Percentiles rank a stretch among this genome's conserved stretches.
These are phyloP conservation scores for Bubalus kerabau DNA, from an alignment of 2,113 vertebrate genomes.

Conservation along the genomic window DNA sequence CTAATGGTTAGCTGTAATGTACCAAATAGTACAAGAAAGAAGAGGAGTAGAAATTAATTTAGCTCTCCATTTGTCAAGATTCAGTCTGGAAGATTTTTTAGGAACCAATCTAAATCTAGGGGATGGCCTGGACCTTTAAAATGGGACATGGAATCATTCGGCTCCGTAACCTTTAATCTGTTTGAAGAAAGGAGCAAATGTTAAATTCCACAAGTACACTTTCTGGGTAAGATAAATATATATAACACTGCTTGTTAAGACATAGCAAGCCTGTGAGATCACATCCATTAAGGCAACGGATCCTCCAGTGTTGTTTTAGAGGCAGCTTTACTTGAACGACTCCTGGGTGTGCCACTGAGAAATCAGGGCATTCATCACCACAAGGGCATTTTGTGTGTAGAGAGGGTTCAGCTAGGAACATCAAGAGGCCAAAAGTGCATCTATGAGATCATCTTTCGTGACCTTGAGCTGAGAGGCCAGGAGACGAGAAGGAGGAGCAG, in stretches of 20 bases:
- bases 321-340: constrained; percentile 44
- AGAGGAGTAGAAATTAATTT: constrained; percentile 66
- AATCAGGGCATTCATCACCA: background rate
- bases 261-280: constrained; percentile 37
- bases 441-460: background rate
- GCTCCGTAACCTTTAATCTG: constrained; percentile 63
- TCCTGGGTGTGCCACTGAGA: constrained; percentile 27
- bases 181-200: constrained; percentile 62
- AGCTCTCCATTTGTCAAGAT: constrained; percentile 65
- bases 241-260: constrained; percentile 47
- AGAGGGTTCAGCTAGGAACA: background rate
- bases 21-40: constrained; percentile 37
- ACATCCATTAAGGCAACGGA: constrained; percentile 42
- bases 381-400: background rate
- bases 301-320: constrained; percentile 44
- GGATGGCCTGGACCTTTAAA: constrained; percentile 44
- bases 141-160: constrained; percentile 3
- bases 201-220: constrained; percentile 61
- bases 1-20: constrained; percentile 61
- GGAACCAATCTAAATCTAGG: constrained; percentile 48
- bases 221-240: constrained; percentile 70
- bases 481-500: background rate
- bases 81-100: constrained; percentile 41
- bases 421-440: background rate
- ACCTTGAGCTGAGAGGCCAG: background rate